Conservation (phyloP, 2,797 vertebrate species). For the Cottoperca gobio region DNA sequence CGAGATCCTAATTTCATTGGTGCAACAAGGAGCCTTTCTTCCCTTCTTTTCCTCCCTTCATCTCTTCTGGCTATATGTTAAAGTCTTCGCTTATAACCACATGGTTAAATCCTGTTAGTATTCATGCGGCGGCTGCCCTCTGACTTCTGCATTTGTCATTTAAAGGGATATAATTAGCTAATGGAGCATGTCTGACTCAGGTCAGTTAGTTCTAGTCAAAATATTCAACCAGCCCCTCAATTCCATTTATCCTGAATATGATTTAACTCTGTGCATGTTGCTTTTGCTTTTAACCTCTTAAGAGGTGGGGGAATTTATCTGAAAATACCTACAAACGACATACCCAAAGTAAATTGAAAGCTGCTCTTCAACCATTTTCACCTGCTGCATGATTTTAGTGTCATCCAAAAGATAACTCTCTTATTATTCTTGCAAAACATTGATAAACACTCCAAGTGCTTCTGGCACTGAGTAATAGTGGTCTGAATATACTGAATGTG, state of each 20-base stretch:
- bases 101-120: conserved; percentile 63
- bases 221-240: conserved; percentile 55
- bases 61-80: conserved; percentile 12
- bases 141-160: conserved; percentile 71
- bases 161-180: conserved; percentile 79
- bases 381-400: too few species aligned
- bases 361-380: too few species aligned
- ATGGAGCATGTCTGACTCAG: conserved; percentile 71
- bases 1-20: conserved; percentile 18
- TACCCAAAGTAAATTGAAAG: too few species aligned
- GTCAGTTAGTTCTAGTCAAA: conserved; percentile 59
- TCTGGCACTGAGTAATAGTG: too few species aligned
- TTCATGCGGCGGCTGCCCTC: conserved; percentile 58
- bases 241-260: conserved; percentile 64
- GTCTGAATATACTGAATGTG: too few species aligned
- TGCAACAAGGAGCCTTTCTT: conserved; percentile 2
- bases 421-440: too few species aligned
- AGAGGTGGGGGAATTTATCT: too few species aligned
- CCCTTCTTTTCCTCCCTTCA: background rate
- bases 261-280: conserved; percentile 55
- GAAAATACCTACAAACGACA: too few species aligned
- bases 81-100: conserved; percentile 27
- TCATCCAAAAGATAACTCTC: too few species aligned
- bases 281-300: conserved; percentile 54
- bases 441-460: too few species aligned